Evolutionary conservation across 2,797 vertebrate genomes (phyloP), one percentile per base, ranked within the genome.

Genomic region (Paratrypauchen microcephalus): DNA sequence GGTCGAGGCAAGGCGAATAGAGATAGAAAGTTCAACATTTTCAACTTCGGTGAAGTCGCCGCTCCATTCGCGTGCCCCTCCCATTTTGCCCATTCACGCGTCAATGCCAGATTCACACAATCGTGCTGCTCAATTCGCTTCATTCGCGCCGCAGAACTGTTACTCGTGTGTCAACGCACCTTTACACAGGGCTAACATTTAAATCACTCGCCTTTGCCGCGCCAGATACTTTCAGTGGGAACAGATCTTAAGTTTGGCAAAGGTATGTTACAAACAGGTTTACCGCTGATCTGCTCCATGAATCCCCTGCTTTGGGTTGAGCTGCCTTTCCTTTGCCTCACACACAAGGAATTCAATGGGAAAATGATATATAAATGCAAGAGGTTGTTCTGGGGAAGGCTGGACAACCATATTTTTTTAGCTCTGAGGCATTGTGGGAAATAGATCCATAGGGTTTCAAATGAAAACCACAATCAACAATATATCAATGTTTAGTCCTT

Each of bases 401-500:
- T 64, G 24, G 16, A 19, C 6, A 28, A 48, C 19, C 62, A 64
- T 64, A 50, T 65, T 19, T 28, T 30, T 45, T 45, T 45, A 63
- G 61, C 16, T 16, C 62, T 15, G 62, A 48, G 41, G 24, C 15
- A 48, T 11, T 45, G 45, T 18, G 8, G 4, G 23, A 50, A 65
- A 12, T n/a, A 52, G 47, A 50, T 52, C 9, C n/a, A 52, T 18
- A 30, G 11, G 28, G 18, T 36, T 15, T 30, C 19, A 54, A 15
- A 55, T 32, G 15, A 56, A 56, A 18, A 48, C 52, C 16, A 30
- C 24, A 28, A 64, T 19, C 26, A 47, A 65, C 66, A 56, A 58
- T 39, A 36, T 19, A 30, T 69, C 39, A 39, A 28, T 39, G 61
- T 63, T 77, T 41, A 75, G 63, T 60, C 55, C 32, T 66, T 63